A percentile compares a stretch with the other conserved stretches of the same genome.
Evolutionary conservation across 2,113 vertebrate genomes (phyloP).

Genomic region (Grus americana): DNA sequence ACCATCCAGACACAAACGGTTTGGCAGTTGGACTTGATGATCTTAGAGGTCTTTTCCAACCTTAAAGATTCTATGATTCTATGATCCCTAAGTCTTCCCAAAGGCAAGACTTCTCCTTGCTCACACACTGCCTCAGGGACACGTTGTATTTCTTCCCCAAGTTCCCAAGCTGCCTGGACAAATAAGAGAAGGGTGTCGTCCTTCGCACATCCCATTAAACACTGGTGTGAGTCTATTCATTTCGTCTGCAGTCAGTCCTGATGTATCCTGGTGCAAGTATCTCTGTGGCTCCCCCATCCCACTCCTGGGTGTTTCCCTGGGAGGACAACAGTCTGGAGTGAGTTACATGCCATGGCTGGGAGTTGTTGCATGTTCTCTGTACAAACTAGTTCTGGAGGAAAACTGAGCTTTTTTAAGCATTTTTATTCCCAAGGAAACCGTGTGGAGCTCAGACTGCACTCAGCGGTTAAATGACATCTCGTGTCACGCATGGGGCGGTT

Average conservation of each 20-base stretch:
- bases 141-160: not conserved
- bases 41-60: no score
- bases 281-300: not conserved
- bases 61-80: no score
- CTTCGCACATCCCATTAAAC: not conserved
- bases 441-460: accelerated
- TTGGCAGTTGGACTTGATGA: no score
- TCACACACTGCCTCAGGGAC: not conserved
- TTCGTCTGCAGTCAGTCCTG: not conserved
- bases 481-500: accelerated
- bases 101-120: not conserved
- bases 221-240: not conserved
- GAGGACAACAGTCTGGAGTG: not conserved
- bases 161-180: not conserved
- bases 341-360: not conserved
- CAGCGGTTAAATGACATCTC: no score
- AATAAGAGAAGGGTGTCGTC: not conserved
- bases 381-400: not conserved
- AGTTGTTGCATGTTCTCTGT: not conserved
- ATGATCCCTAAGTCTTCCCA: not conserved
- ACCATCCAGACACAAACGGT: not conserved
- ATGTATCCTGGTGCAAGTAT: not conserved
- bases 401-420: accelerated
- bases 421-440: not conserved
- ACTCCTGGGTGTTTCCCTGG: not conserved